A percentile compares a stretch with the other conserved stretches of the same genome.
phyloP scores from a whole-genome alignment of 2,888 invertebrate genomes.

The Cyaniris semiargus region DNA sequence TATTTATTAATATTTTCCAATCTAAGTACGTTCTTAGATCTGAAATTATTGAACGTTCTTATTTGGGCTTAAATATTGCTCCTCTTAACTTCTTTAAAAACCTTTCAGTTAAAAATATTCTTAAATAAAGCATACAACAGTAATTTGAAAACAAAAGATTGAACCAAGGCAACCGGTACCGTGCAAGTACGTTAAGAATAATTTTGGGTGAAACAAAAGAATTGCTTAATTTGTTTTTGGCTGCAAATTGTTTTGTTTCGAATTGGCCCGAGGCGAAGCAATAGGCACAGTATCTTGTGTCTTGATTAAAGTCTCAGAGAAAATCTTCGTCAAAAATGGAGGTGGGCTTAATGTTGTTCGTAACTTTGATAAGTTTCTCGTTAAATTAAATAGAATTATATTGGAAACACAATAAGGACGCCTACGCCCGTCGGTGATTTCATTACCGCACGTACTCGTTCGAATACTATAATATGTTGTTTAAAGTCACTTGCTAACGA shows the following conservation, averaged over 20 bases:
- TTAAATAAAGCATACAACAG: too few species aligned
- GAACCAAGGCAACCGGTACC: background rate
- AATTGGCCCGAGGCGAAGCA: conserved; percentile 3
- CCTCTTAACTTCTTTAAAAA: too few species aligned
- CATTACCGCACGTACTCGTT: too few species aligned
- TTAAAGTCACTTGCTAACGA: too few species aligned
- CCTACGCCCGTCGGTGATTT: background rate
- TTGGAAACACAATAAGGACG: background rate
- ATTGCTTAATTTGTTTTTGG: conserved; percentile 12
- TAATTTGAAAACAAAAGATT: conserved; percentile 10
- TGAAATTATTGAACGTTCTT: too few species aligned
- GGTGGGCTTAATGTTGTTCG: background rate
- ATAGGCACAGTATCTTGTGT: conserved; percentile 9
- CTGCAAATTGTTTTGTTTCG: conserved; percentile 13
- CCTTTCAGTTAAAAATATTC: too few species aligned
- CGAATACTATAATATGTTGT: too few species aligned
- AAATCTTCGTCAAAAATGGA: background rate
- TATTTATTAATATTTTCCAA: too few species aligned
- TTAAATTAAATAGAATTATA: background rate
- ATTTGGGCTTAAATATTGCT: too few species aligned
- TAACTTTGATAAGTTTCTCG: background rate
- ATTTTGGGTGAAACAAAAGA: conserved; percentile 1
- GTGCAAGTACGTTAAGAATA: background rate
- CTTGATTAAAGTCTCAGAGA: conserved; percentile 19
- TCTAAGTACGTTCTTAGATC: too few species aligned